Conservation (phyloP, 2,113 vertebrate genomes). For the Agapornis roseicollis region DNA sequence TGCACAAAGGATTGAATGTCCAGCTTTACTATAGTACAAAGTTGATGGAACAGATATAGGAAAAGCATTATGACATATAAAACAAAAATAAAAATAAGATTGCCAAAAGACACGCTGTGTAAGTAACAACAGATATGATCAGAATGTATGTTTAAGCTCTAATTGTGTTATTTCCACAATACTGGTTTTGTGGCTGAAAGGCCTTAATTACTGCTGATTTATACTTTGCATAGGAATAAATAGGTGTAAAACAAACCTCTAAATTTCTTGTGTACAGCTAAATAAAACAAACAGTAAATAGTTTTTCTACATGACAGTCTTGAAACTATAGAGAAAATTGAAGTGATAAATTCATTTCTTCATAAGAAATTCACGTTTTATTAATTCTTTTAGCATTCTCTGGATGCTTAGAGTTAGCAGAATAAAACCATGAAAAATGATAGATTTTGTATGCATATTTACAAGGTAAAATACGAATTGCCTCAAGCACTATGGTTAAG, state of each 20-base stretch:
- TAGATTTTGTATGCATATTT: not conserved
- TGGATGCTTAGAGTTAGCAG: not conserved
- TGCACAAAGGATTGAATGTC: not conserved
- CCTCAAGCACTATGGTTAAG: not conserved
- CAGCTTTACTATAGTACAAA: not conserved
- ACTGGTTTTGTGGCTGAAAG: not conserved
- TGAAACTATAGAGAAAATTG: not conserved
- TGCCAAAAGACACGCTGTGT: not conserved
- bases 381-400: not conserved
- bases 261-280: not conserved
- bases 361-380: not conserved
- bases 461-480: not conserved
- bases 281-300: not conserved
- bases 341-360: not conserved
- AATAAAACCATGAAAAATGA: not conserved
- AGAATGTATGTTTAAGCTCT: not conserved
- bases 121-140: not conserved
- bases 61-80: not conserved
- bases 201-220: not conserved
- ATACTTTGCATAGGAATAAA: not conserved
- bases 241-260: not conserved
- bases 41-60: not conserved
- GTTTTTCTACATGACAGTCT: not conserved
- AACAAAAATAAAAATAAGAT: not conserved
- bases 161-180: not conserved